phyloP scores from a whole-genome alignment of 2,797 vertebrate genomes.

The Phylloscopus collybita region DNA sequence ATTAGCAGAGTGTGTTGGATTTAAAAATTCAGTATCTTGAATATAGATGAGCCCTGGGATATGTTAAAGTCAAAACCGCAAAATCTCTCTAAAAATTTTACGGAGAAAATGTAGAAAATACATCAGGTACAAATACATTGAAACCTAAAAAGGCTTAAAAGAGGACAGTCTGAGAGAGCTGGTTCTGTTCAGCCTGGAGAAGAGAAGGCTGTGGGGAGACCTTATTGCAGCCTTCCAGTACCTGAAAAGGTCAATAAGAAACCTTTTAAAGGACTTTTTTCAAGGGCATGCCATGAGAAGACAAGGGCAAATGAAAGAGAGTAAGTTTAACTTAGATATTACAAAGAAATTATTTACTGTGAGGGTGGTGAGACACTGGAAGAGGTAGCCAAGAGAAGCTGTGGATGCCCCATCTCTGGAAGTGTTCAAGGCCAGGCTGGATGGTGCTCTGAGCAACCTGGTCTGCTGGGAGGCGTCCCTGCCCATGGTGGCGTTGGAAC shows the following conservation, averaged over 20 bases:
- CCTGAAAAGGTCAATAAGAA: background rate
- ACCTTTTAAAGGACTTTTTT: background rate
- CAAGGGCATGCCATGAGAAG: fast-evolving
- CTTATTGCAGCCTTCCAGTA: background rate
- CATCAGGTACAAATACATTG: background rate
- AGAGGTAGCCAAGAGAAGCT: background rate
- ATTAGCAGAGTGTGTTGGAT: background rate
- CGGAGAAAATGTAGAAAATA: background rate
- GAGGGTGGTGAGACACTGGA: background rate
- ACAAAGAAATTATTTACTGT: background rate
- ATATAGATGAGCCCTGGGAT: background rate
- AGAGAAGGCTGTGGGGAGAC: background rate
- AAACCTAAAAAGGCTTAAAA: background rate
- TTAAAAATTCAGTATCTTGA: background rate
- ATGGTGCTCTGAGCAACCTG: background rate
- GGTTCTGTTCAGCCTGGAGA: background rate
- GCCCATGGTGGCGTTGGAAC: fast-evolving
- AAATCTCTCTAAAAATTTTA: background rate
- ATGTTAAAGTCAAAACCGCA: background rate
- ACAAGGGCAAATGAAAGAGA: background rate
- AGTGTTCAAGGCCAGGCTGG: background rate
- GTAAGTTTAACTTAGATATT: background rate
- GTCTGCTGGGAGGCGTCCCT: background rate
- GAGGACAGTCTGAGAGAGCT: background rate
- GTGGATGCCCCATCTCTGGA: background rate